Conservation (phyloP, 2,797 vertebrate species). For the Macrochelys suwanniensis region DNA sequence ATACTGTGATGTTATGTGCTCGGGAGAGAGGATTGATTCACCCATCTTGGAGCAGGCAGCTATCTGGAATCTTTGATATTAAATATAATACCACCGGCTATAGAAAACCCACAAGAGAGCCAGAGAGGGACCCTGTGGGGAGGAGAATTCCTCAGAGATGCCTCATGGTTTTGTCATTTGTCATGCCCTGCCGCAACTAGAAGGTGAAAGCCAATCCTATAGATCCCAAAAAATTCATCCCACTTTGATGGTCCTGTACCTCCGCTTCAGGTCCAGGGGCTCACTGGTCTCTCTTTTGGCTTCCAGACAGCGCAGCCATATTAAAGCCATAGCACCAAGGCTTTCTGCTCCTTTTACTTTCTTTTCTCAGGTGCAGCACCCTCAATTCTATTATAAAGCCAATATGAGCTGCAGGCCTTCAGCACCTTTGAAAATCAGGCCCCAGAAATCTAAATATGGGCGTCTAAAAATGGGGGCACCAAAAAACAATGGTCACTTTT, state of each 20-base stretch:
- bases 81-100: conserved; percentile 54
- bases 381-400: background rate
- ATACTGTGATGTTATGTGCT: conserved; percentile 62
- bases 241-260: background rate
- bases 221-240: conserved; percentile 42
- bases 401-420: background rate
- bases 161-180: conserved; percentile 24
- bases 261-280: background rate
- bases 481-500: background rate
- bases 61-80: conserved; percentile 69
- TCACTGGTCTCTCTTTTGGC: background rate
- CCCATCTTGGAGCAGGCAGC: conserved; percentile 28
- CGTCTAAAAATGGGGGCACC: background rate
- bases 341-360: background rate
- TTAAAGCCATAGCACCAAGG: background rate
- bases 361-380: background rate
- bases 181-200: conserved; percentile 26
- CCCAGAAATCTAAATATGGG: background rate
- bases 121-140: background rate
- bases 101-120: background rate
- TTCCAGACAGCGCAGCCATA: background rate
- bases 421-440: background rate
- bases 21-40: conserved; percentile 71
- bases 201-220: conserved; percentile 49
- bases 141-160: conserved; percentile 42